Base-by-base conservation (phyloP, 2,113 vertebrate species). In the Balaeniceps rex region DNA sequence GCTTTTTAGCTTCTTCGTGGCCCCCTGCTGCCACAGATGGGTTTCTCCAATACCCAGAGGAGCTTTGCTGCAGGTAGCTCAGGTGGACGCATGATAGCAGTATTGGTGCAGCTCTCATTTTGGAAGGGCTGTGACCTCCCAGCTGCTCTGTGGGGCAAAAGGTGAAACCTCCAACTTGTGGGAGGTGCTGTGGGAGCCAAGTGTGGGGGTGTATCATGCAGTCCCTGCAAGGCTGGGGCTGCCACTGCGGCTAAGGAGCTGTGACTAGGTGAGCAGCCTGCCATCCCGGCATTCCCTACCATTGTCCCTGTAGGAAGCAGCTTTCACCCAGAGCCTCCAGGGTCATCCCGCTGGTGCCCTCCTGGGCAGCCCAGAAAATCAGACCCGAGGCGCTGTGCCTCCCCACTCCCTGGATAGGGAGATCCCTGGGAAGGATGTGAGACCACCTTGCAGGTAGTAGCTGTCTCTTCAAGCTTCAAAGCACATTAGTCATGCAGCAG, bases 161-260 rank as follows among this genome's bases (percentile, higher is more conserved):
- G 54, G 36, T 57, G 36, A 85, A 69, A 51, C 13, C 31, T 66
- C 38, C 2, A 4, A 12, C 42, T 23, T 80, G 40, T 0, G 0
- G 33, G 29, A 85, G 8, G 5, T 69, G 63, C n/a, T 49, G 54
- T 2, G 0, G 23, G 26, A 81, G n/a, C 10, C 47, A 42, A 42
- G 18, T 1, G 1, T 3, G 0, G n/a, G n/a, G 25, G 11, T 16
- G 3, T 74, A 63, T 34, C 47, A 34, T 0, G 2, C n/a, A 34
- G n/a, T 25, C 19, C 46, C 31, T 47, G 40, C 60, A 38, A 34
- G 91, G n/a, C 60, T 89, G 72, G 23, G 34, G 34, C 46, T 89
- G 80, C 47, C 0, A 1, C 7, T 26, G 21, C 0, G 1, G 40
- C 24, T 13, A 15, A 38, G 36, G 28, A 68, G 23, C n/a, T 63